Evolutionary conservation across 2,888 invertebrate genomes (phyloP).

Genomic region (Melieria omissa): DNA sequence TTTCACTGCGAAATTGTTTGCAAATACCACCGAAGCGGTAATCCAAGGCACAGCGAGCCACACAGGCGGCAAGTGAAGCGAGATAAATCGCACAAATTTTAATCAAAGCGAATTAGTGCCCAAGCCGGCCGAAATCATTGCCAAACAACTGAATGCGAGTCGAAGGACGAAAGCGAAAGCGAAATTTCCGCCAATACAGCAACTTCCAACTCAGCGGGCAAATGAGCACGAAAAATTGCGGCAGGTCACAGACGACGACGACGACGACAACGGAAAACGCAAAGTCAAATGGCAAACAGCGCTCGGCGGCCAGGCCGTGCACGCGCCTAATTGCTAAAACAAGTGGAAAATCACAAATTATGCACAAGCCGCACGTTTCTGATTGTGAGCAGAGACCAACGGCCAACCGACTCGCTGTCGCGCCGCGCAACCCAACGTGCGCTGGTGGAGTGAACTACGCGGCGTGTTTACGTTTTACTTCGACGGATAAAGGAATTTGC

Average conservation of each 20-base stretch:
- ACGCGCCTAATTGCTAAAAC: slow-evolving; percentile 56
- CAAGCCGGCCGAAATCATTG: slow-evolving; percentile 12
- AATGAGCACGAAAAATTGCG: slow-evolving; percentile 22
- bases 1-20: not conserved
- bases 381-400: not conserved
- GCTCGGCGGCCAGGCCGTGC: not conserved
- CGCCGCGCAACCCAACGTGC: not conserved
- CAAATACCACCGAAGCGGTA: too few species aligned
- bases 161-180: not conserved
- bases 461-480: too few species aligned
- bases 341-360: slow-evolving; percentile 58
- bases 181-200: slow-evolving; percentile 9
- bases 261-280: not conserved
- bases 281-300: slow-evolving; percentile 52
- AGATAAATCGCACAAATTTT: slow-evolving; percentile 1
- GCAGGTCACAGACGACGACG: slow-evolving; percentile 5
- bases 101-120: slow-evolving; percentile 26
- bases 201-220: slow-evolving; percentile 8
- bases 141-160: slow-evolving; percentile 1
- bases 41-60: too few species aligned
- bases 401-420: slow-evolving; percentile 1
- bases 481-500: slow-evolving; percentile 4
- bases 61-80: not conserved
- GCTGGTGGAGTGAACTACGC: too few species aligned
- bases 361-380: slow-evolving; percentile 47